Conservation (phyloP, 2,113 vertebrate species). For the Sula dactylatra region DNA sequence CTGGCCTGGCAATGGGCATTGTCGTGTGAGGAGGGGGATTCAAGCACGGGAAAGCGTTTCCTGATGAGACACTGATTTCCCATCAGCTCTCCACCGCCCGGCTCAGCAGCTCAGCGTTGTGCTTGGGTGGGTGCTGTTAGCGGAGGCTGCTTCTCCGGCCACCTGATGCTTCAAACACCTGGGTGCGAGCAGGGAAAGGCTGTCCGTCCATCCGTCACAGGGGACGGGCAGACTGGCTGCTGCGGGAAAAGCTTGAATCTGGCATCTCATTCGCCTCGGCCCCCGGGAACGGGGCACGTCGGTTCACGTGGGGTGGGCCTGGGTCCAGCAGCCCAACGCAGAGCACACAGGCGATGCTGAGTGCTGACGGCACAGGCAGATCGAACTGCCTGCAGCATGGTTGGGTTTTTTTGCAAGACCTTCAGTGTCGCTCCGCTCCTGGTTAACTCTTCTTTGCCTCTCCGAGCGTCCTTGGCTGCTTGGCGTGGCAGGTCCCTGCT, state of each 20-base stretch:
- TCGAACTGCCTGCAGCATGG: accelerated
- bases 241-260: not conserved
- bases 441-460: not conserved
- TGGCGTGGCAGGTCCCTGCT: accelerated
- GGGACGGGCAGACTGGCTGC: accelerated
- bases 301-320: accelerated
- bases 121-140: not conserved
- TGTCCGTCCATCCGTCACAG: not conserved
- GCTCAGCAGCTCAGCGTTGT: accelerated
- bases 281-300: accelerated
- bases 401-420: not conserved
- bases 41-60: accelerated
- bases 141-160: not conserved
- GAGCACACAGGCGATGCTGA: accelerated
- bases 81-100: accelerated
- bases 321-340: not conserved
- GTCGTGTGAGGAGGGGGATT: not conserved
- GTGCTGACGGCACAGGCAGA: not conserved
- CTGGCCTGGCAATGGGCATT: accelerated
- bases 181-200: not conserved
- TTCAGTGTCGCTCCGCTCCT: accelerated
- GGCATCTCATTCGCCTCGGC: accelerated
- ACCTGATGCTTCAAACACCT: not conserved
- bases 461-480: not conserved
- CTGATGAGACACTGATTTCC: accelerated